Evolutionary conservation across 2,888 invertebrate genomes (phyloP).

Genomic region (Exocentrus adspersus): DNA sequence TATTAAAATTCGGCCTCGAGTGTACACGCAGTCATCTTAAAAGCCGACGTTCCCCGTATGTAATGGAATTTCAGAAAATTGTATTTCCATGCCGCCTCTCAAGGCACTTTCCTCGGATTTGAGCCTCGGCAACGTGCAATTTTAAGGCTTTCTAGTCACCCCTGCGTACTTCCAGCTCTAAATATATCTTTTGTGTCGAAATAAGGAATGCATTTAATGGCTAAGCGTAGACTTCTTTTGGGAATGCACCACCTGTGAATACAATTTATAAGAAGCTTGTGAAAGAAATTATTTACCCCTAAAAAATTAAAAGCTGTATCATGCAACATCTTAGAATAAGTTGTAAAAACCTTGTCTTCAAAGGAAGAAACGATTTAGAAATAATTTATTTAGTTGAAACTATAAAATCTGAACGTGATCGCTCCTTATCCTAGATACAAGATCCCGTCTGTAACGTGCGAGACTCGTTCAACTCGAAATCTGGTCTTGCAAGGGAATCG

Average conservation of each 20-base stretch:
- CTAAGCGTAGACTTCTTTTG: not conserved
- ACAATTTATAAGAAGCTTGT: too few species aligned
- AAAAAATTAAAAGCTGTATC: too few species aligned
- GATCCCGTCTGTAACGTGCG: not conserved
- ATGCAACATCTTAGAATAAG: too few species aligned
- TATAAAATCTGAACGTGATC: too few species aligned
- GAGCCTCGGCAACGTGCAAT: conserved; percentile 31
- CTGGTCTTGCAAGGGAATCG: not conserved
- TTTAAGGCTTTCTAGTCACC: conserved; percentile 24
- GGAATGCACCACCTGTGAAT: too few species aligned
- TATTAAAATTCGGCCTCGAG: conserved; percentile 45
- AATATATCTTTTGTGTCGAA: conserved; percentile 6
- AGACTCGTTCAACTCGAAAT: conserved; percentile 2
- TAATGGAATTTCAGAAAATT: conserved; percentile 50
- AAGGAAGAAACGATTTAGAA: too few species aligned
- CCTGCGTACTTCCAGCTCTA: not conserved
- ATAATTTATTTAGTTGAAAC: too few species aligned
- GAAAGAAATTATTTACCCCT: too few species aligned
- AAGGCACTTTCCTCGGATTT: conserved; percentile 32
- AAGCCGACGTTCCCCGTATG: conserved; percentile 43
- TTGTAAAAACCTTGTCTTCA: too few species aligned
- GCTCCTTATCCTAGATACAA: too few species aligned
- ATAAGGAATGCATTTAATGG: conserved; percentile 5
- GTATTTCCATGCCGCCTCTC: conserved; percentile 38
- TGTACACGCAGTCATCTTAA: conserved; percentile 48